phyloP scores from a whole-genome alignment of 2,113 vertebrate species.

The Melanerpes formicivorus region DNA sequence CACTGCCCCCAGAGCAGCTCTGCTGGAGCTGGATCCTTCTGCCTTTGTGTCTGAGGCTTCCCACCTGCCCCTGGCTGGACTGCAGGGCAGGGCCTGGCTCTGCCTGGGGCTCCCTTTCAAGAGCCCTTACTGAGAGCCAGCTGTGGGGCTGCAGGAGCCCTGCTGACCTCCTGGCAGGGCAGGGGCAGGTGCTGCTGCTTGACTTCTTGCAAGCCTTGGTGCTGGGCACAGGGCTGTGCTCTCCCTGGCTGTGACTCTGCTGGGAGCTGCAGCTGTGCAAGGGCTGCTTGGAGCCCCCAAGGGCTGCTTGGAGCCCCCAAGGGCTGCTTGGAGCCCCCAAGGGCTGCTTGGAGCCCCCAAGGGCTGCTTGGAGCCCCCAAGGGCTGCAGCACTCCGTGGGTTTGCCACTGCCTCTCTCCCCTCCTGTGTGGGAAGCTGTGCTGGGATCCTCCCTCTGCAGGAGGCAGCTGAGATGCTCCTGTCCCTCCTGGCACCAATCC shows the following conservation, averaged over 20 bases:
- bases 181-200: background rate
- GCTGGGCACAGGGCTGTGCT: background rate
- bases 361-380: background rate
- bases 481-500: background rate
- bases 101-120: background rate
- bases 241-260: background rate
- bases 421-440: background rate
- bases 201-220: background rate
- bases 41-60: background rate
- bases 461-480: conserved; percentile 19
- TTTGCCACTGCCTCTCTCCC: background rate
- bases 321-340: background rate
- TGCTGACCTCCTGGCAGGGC: background rate
- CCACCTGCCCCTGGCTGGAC: background rate
- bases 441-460: background rate
- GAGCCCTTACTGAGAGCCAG: background rate
- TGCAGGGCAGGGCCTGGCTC: background rate
- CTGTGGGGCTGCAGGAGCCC: background rate
- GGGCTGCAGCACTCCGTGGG: background rate
- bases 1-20: background rate
- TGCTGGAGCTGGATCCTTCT: background rate
- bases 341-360: background rate
- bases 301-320: background rate
- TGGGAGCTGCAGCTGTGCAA: background rate
- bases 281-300: background rate